These are phyloP conservation scores for Drosophila mimica DNA, from an alignment of 2,888 invertebrate genomes.

Conservation along the genomic window DNA sequence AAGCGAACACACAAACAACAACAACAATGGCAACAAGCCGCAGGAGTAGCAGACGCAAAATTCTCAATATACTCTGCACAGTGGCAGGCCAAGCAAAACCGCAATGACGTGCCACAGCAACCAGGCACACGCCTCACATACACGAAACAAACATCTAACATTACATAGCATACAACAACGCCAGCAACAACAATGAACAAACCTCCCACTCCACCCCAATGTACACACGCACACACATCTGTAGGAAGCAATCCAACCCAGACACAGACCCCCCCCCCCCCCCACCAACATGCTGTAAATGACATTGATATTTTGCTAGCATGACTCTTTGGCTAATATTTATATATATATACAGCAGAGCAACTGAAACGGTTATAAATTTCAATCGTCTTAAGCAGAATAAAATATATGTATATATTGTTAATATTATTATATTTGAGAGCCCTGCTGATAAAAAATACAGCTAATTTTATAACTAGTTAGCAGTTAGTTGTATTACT, in stretches of 20 bases:
- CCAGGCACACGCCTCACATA: slow-evolving; percentile 38
- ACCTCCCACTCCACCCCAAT: not conserved
- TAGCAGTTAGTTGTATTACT: no score
- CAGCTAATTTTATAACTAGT: no score
- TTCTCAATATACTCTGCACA: slow-evolving; percentile 27
- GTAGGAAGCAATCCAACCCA: no score
- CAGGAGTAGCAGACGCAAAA: slow-evolving; percentile 5
- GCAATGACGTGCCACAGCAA: slow-evolving; percentile 62
- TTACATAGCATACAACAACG: slow-evolving; percentile 54
- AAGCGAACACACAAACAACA: slow-evolving; percentile 26
- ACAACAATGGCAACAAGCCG: not conserved
- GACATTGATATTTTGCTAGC: slow-evolving; percentile 66
- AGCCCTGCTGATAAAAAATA: no score
- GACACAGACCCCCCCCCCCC: no score
- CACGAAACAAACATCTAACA: slow-evolving; percentile 57
- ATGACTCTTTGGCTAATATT: no score
- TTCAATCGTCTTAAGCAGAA: no score
- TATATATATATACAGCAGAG: no score
- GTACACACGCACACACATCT: not conserved
- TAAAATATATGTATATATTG: no score
- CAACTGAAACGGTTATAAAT: no score
- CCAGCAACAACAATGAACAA: slow-evolving; percentile 22
- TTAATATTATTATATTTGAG: no score
- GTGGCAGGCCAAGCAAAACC: slow-evolving; percentile 59
- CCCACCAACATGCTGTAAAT: slow-evolving; percentile 44